A percentile compares a stretch with the other conserved stretches of the same genome.
Evolutionary conservation across 2,797 vertebrate genomes (phyloP).

Genomic region (Phalloptychus januarius): DNA sequence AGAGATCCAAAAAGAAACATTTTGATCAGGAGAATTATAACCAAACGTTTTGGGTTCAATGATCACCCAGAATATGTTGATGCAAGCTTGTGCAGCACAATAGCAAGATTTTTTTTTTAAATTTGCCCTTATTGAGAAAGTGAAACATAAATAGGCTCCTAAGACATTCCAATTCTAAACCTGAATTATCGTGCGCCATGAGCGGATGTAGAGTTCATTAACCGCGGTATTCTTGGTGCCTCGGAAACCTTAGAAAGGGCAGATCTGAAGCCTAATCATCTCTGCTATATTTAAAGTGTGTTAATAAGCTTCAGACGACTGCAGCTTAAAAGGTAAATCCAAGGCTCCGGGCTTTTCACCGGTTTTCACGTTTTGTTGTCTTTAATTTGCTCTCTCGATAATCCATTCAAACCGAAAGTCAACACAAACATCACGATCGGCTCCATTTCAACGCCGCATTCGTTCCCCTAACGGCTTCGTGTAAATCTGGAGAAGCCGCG

Average conservation of each 20-base stretch:
- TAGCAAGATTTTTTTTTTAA: conserved; percentile 4
- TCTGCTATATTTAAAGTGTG: conserved; percentile 36
- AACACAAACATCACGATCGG: conserved; percentile 15
- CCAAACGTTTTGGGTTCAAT: conserved; percentile 6
- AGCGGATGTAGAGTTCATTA: conserved; percentile 51
- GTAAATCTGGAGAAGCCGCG: conserved; percentile 30
- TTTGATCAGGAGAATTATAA: conserved; percentile 16
- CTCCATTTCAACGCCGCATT: conserved; percentile 13
- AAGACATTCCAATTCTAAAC: conserved; percentile 33
- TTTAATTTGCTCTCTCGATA: conserved; percentile 7
- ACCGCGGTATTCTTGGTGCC: conserved; percentile 33
- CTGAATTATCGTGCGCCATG: conserved; percentile 41
- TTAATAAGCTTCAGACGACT: conserved; percentile 41
- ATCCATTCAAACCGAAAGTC: conserved; percentile 30
- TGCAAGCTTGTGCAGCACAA: not conserved
- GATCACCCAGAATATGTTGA: conserved; percentile 12
- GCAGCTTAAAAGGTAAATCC: not conserved
- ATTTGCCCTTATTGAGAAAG: conserved; percentile 19
- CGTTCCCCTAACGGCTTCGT: not conserved
- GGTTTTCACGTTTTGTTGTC: conserved; percentile 22
- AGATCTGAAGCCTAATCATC: conserved; percentile 47
- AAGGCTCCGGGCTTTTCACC: conserved; percentile 11
- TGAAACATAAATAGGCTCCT: conserved; percentile 33
- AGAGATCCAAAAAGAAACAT: conserved; percentile 18
- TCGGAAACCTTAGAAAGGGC: conserved; percentile 34